Conservation (phyloP, 1,140 invertebrate genomes). For the Micrasema longulum region DNA sequence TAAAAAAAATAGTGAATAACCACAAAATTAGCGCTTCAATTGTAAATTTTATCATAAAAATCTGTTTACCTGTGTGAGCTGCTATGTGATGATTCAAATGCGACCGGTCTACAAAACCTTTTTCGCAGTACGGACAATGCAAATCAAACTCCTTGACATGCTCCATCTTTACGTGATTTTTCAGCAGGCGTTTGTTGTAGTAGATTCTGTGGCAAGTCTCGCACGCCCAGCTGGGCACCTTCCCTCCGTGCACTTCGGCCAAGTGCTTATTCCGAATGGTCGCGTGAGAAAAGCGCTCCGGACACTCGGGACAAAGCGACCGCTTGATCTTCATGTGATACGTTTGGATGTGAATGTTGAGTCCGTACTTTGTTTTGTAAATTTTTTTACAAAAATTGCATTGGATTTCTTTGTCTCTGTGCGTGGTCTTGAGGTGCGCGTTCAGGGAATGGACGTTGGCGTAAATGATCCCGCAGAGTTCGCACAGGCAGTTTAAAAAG, state of each 20-base stretch:
- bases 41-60: too few relatives aligned
- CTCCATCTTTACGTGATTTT: background rate
- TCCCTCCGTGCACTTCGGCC: background rate
- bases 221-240: background rate
- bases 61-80: too few relatives aligned
- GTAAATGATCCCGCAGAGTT: background rate
- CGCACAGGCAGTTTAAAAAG: background rate
- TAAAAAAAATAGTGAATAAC: too few relatives aligned
- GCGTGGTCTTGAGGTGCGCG: background rate
- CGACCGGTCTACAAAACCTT: too few relatives aligned
- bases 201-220: background rate
- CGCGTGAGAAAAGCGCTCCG: background rate
- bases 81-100: too few relatives aligned
- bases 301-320: background rate
- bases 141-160: too few relatives aligned
- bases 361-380: background rate
- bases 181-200: background rate
- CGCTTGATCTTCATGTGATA: slow-evolving; percentile 4
- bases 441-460: background rate
- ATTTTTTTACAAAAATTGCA: slow-evolving; percentile 3
- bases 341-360: background rate
- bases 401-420: background rate
- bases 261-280: background rate
- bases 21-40: too few relatives aligned
- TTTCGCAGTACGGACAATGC: too few relatives aligned